Evolutionary conservation across 2,888 invertebrate genomes (phyloP).

Genomic region (Podotricha telesiphe): DNA sequence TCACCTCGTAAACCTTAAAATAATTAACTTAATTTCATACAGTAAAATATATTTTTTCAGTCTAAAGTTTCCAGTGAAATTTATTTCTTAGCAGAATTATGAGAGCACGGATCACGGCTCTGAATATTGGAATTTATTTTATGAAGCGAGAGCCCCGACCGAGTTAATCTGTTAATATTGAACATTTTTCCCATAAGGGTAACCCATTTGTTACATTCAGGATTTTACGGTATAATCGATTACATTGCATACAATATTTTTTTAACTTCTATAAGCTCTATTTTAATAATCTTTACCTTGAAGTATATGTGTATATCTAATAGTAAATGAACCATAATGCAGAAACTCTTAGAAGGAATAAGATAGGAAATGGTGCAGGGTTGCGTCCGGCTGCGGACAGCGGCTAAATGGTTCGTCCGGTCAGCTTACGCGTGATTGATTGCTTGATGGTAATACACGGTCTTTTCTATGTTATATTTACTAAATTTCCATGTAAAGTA

Average conservation of each 20-base stretch:
- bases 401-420: conserved; percentile 75
- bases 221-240: conserved; percentile 29
- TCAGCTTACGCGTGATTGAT: conserved; percentile 35
- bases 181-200: conserved; percentile 67
- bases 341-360: conserved; percentile 27
- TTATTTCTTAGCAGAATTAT: conserved; percentile 70
- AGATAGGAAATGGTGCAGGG: conserved; percentile 56
- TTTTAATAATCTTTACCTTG: not conserved
- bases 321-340: conserved; percentile 15
- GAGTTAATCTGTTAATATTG: conserved; percentile 72
- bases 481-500: not conserved
- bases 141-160: conserved; percentile 50
- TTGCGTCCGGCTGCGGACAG: conserved; percentile 63
- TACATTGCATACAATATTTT: conserved; percentile 41
- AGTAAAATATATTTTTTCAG: conserved; percentile 73
- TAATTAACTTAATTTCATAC: conserved; percentile 76
- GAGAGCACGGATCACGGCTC: conserved; percentile 49
- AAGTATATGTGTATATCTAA: not conserved
- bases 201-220: conserved; percentile 48
- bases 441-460: not conserved
- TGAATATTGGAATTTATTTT: conserved; percentile 56
- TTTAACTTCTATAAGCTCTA: not conserved
- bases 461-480: not conserved
- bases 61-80: conserved; percentile 65
- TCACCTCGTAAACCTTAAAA: conserved; percentile 65